These are phyloP conservation scores for Patiria pectinifera DNA, from an alignment of 53 echinoderm and acorn worm genomes.

Conservation along the genomic window DNA sequence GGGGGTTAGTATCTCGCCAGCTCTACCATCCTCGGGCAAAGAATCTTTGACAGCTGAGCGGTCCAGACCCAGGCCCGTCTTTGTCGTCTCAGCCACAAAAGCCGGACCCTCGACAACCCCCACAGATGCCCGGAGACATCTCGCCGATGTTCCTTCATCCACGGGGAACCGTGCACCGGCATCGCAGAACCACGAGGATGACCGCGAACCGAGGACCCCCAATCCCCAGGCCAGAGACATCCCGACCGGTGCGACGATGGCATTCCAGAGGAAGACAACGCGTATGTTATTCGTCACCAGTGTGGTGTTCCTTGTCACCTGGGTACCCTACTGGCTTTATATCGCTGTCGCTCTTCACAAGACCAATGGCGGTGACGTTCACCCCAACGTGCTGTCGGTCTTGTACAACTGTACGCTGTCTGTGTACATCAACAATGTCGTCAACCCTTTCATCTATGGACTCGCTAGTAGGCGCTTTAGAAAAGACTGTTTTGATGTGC, in stretches of 20 bases:
- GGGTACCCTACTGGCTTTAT: slow-evolving; percentile 23
- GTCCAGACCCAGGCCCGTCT: too few relatives aligned
- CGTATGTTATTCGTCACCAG: slow-evolving; percentile 27
- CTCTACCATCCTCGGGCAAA: too few relatives aligned
- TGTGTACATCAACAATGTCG: slow-evolving; percentile 19
- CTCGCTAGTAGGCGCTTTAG: slow-evolving; percentile 5
- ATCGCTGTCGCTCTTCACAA: slow-evolving; percentile 5
- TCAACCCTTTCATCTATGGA: slow-evolving; percentile 34
- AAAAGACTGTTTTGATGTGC: slow-evolving; percentile 13
- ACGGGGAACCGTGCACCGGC: not conserved
- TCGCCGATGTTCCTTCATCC: too few relatives aligned
- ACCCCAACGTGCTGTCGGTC: not conserved
- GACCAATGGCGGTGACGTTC: not conserved
- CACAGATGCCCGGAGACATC: not conserved
- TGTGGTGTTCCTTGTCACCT: slow-evolving; percentile 29
- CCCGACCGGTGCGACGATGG: not conserved
- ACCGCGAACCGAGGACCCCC: not conserved
- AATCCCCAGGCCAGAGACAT: not conserved
- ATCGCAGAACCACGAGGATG: not conserved
- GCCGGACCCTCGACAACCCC: not conserved
- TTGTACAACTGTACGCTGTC: slow-evolving; percentile 19
- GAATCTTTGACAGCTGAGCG: too few relatives aligned
- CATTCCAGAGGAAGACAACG: slow-evolving; percentile 20
- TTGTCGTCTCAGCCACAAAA: too few relatives aligned
- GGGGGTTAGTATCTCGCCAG: not conserved